phyloP scores from a whole-genome alignment of 1,140 invertebrate genomes.

The Sarcophaga bullata region DNA sequence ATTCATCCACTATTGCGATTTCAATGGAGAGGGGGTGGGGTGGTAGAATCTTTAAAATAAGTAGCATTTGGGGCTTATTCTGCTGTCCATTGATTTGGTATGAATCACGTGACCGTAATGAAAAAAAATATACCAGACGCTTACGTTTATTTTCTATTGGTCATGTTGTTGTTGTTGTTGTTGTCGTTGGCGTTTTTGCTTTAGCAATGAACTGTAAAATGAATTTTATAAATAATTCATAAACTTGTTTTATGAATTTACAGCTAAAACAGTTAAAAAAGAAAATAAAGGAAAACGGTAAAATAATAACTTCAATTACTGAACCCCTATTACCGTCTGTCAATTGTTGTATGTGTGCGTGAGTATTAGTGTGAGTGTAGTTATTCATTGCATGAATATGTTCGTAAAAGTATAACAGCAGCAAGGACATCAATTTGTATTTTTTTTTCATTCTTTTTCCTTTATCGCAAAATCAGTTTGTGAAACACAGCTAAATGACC shows the following conservation, averaged over 20 bases:
- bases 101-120: constrained; percentile 17
- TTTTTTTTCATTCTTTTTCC: not conserved
- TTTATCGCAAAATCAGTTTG: not conserved
- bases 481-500: not conserved
- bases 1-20: too few relatives aligned
- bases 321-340: too few relatives aligned
- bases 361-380: too few relatives aligned
- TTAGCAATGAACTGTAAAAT: constrained; percentile 18
- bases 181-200: not conserved
- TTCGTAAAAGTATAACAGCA: too few relatives aligned
- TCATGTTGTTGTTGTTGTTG: too few relatives aligned
- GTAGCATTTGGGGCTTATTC: too few relatives aligned
- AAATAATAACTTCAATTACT: not conserved
- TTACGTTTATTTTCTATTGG: not conserved
- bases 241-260: not conserved
- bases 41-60: too few relatives aligned
- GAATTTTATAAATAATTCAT: constrained; percentile 11
- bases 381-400: too few relatives aligned
- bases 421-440: not conserved
- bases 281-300: not conserved
- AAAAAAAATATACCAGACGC: not conserved
- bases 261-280: not conserved
- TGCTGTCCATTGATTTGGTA: not conserved
- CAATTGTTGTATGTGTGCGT: not conserved
- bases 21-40: too few relatives aligned